Evolutionary conservation across 2,797 vertebrate genomes (phyloP).

Genomic region (Squalus acanthias): DNA sequence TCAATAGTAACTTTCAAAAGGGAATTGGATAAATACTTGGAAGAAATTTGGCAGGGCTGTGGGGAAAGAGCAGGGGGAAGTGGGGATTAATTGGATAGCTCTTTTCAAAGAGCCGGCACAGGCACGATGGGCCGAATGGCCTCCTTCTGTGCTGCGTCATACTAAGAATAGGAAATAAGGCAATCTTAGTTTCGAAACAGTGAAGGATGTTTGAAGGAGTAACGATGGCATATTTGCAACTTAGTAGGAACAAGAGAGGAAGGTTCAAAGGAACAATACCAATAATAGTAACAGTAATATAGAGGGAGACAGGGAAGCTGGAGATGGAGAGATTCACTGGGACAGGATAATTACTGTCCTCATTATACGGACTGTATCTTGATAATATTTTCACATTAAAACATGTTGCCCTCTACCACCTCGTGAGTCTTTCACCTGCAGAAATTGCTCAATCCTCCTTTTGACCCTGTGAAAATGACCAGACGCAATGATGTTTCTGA

Average conservation of each 20-base stretch:
- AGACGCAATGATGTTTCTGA: background rate
- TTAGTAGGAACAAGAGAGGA: background rate
- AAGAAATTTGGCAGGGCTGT: background rate
- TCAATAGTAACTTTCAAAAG: background rate
- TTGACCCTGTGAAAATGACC: background rate
- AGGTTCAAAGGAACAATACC: background rate
- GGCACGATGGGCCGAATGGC: no score
- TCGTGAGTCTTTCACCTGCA: background rate
- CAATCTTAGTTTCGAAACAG: no score
- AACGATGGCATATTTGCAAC: background rate
- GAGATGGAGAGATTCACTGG: background rate
- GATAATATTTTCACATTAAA: background rate
- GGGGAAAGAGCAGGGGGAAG: background rate
- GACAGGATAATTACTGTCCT: background rate
- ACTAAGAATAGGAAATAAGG: background rate
- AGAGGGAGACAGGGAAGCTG: background rate
- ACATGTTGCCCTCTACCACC: background rate
- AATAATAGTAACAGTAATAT: background rate
- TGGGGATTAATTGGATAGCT: background rate
- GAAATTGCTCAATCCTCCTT: background rate
- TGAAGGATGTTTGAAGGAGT: background rate
- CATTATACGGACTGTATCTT: background rate
- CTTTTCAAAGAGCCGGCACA: background rate
- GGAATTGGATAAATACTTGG: background rate
- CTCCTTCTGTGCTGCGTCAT: background rate